Percentiles rank a stretch among this genome's conserved stretches.
phyloP scores from a whole-genome alignment of 1,140 invertebrate genomes.

The Drosophila rhopaloa region DNA sequence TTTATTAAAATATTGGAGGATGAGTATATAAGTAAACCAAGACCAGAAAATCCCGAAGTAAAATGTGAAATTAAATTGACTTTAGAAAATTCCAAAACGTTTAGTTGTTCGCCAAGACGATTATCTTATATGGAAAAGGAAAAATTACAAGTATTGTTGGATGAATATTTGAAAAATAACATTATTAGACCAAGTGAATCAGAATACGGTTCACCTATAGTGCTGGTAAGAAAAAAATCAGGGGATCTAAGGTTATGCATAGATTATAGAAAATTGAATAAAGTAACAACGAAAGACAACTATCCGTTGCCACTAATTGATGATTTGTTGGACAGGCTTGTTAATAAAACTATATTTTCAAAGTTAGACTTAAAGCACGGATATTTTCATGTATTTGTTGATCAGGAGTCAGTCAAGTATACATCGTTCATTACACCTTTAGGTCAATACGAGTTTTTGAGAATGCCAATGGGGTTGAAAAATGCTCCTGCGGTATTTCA shows the following conservation, averaged over 20 bases:
- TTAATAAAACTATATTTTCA: neutral
- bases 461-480: neutral
- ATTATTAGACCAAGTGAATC: neutral
- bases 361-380: neutral
- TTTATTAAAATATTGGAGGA: too few species aligned
- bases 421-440: too few species aligned
- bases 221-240: neutral
- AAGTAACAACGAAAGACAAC: neutral
- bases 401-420: neutral
- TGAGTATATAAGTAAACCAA: too few species aligned
- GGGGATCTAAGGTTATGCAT: neutral
- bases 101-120: too few species aligned
- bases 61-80: too few species aligned
- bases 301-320: neutral
- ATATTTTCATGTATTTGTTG: neutral
- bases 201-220: neutral
- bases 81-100: too few species aligned
- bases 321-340: neutral
- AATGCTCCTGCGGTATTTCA: conserved; percentile 2
- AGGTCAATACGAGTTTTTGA: too few species aligned
- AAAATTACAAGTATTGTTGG: conserved; percentile 1
- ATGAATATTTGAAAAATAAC: neutral
- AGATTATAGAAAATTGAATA: neutral
- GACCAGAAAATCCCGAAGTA: too few species aligned
- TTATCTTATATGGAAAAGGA: neutral